Percentiles rank a stretch among this genome's conserved stretches.
Evolutionary conservation across 2,113 vertebrate species (phyloP).

Genomic region (Psephotus haematonotus): DNA sequence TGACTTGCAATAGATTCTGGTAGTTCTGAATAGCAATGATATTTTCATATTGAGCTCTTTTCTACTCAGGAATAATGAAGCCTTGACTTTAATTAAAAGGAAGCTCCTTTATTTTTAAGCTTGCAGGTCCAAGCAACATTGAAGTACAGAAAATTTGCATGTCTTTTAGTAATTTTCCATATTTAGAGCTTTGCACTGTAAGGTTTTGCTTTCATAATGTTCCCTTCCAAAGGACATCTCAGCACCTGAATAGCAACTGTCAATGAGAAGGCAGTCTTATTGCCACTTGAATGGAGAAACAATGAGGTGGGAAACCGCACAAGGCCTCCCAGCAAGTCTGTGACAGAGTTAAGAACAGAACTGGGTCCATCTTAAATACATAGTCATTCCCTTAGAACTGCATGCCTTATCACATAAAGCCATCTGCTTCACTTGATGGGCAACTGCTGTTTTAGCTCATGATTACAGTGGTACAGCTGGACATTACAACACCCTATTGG

Average conservation of each 20-base stretch:
- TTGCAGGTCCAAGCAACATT: background rate
- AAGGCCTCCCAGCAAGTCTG: background rate
- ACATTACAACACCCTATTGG: background rate
- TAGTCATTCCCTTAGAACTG: background rate
- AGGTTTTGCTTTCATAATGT: background rate
- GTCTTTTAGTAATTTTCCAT: background rate
- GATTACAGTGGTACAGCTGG: background rate
- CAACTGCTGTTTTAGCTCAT: background rate
- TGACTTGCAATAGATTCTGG: background rate
- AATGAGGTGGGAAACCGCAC: background rate
- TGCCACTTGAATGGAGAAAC: background rate
- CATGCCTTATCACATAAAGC: background rate
- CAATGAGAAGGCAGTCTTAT: background rate
- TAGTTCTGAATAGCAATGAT: background rate
- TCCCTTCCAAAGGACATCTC: background rate
- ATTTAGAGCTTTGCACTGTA: background rate
- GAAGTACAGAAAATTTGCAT: background rate
- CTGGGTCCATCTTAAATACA: background rate
- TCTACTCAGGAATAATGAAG: background rate
- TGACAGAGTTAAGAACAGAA: background rate
- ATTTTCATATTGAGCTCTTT: background rate
- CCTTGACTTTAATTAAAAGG: conserved; percentile 22
- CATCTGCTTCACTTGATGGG: background rate
- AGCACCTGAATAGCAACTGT: background rate
- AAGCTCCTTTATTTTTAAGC: background rate